Base-by-base conservation (phyloP, 2,888 invertebrate species). In the Silvanus unidentatus region DNA sequence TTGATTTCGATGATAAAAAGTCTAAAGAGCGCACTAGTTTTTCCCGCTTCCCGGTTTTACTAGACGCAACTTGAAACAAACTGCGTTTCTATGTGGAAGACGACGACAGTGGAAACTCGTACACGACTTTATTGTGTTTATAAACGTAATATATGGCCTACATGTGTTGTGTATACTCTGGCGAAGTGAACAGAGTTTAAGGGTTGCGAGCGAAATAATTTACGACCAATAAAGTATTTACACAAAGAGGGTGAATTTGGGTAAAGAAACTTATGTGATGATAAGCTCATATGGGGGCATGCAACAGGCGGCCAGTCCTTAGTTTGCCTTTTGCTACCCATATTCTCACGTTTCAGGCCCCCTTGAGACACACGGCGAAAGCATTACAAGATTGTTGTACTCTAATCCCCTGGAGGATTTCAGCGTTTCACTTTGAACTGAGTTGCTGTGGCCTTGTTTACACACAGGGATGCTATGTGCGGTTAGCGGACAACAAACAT, bases 351-450 rank as follows among this genome's bases (percentile, higher is more conserved):
- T 64, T 63, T 59, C 61, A 47, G 16, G 59, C 55, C 59, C 64
- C 63, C 62, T 57, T 55, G 64, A 63, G 63, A 59, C 57, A 59
- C 57, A 53, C 54, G 49, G 55, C 52, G 51, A 50, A 53, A 58
- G 62, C 63, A 64, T 58, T 55, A 66, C 66, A 64, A 66, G 65
- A 68, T 68, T 68, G 66, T 65, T 67, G 65, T 66, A 62, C 63
- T 64, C 61, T 66, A 67, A 68, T 68, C 67, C 65, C 66, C 29
- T 37, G 63, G 55, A 66, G 65, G 62, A 62, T 62, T 57, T 66
- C 64, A 65, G 65, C 62, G 64, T 65, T 66, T 65, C 64, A 66
- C 64, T 63, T 64, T 65, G 59, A 60, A 64, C 60, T 64, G n/a
- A n/a, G n/a, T n/a, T n/a, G n/a, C n/a, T n/a, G 22, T 13, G 37